A percentile compares a stretch with the other conserved stretches of the same genome.
Conservation (phyloP, 2,113 vertebrate genomes). For the Carassius auratus region DNA sequence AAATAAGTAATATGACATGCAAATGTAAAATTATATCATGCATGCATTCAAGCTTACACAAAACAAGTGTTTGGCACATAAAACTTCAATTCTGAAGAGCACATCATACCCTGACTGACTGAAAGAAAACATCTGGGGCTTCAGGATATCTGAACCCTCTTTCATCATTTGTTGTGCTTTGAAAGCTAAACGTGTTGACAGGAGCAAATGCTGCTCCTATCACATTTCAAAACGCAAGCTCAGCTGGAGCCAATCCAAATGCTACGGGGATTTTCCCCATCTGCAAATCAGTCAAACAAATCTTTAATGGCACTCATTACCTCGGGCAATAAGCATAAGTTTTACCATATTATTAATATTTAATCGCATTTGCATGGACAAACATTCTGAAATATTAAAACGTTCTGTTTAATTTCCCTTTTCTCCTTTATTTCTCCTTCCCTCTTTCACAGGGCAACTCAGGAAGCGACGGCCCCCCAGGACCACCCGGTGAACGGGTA, state of each 20-base stretch:
- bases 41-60: not conserved
- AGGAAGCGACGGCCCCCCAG: constrained; percentile 93
- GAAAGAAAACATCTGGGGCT: not conserved
- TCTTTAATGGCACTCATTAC: constrained; percentile 15
- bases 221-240: constrained; percentile 5
- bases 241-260: constrained; percentile 1
- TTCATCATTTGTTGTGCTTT: not conserved
- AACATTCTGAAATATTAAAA: constrained; percentile 12
- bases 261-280: not conserved
- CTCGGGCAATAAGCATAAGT: not conserved
- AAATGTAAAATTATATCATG: not conserved
- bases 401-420: not conserved
- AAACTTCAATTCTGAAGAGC: not conserved
- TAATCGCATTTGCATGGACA: not conserved
- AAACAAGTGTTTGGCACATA: not conserved
- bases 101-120: not conserved
- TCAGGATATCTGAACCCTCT: constrained; percentile 2
- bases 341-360: not conserved
- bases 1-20: not conserved
- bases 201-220: not conserved
- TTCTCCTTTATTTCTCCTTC: constrained; percentile 16
- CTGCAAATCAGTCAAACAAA: not conserved
- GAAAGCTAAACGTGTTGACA: not conserved
- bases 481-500: constrained; percentile 96
- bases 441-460: constrained; percentile 85